Conservation (phyloP, 2,113 vertebrate species). For the Lepus americanus region DNA sequence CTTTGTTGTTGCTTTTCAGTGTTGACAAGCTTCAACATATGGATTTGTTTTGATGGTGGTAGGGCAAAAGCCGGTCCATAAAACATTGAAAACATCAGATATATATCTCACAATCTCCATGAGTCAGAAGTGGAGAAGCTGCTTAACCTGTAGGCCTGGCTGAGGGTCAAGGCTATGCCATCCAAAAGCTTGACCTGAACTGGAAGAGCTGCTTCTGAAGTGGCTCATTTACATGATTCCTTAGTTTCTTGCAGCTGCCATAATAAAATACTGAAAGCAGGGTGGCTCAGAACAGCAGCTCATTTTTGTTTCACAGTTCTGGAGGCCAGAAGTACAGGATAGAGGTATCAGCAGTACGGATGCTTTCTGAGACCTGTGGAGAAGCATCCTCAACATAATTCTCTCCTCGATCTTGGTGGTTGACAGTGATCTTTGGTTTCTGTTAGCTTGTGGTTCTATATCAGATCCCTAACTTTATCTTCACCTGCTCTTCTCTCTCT, state of each 20-base stretch:
- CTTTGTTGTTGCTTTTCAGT: not conserved
- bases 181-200: not conserved
- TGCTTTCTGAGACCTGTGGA: not conserved
- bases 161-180: too few relatives aligned
- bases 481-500: not conserved
- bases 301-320: not conserved
- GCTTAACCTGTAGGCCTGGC: not conserved
- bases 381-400: not conserved
- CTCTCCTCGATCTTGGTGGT: not conserved
- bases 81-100: not conserved
- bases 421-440: not conserved
- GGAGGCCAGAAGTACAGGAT: not conserved
- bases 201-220: not conserved
- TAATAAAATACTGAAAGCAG: not conserved
- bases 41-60: not conserved
- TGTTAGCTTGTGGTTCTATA: not conserved
- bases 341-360: fast-evolving
- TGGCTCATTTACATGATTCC: not conserved
- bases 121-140: not conserved
- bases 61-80: not conserved
- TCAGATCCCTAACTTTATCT: not conserved
- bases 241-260: not conserved
- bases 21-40: not conserved
- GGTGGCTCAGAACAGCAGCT: not conserved
- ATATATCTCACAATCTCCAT: not conserved